Base-by-base conservation (phyloP, 2,888 invertebrate species). In the Melinaea menophilus region DNA sequence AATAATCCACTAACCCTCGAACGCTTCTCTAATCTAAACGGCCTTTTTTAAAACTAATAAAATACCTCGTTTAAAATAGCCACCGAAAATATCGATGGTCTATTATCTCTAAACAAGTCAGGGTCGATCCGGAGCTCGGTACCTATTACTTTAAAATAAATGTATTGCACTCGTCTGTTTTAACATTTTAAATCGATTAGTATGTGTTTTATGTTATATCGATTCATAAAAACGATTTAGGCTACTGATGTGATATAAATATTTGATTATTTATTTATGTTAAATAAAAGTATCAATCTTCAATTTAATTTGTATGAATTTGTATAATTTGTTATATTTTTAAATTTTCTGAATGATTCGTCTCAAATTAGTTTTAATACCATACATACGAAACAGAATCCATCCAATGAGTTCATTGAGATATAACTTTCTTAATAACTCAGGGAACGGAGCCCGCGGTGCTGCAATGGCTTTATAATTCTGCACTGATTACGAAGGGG, bases 401-500 rank as follows among this genome's bases (percentile, higher is more conserved):
- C 69, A 63, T 61, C 63, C 62, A 67, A 70, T 71, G 70, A 66
- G 68, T 71, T 74, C 78, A 84, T 84, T 84, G 81, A 85, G 82
- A 82, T 80, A 80, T 76, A 82, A 82, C 76, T 81, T 79, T 82
- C 75, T 80, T 79, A 82, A 81, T 79, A 81, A 80, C 79, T 78
- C 75, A 71, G 70, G 73, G 74, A 76, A 77, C 79, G 78, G 79
- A 80, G 80, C 87, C 86, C 73, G 85, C 86, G 87, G 88, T 86
- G 85, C 80, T 84, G 84, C 84, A 83, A 85, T 80, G 82, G 85
- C 82, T 86, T 89, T 90, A 89, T 90, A 90, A 90, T 90, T 87
- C 84, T 86, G 85, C 84, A 84, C 86, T 90, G 90, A 90, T 90
- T 90, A 89, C 89, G 89, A 88, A 89, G 87, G 84, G 90, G 90